phyloP scores from a whole-genome alignment of 1,140 invertebrate species.

The Xylocopa sonorina region DNA sequence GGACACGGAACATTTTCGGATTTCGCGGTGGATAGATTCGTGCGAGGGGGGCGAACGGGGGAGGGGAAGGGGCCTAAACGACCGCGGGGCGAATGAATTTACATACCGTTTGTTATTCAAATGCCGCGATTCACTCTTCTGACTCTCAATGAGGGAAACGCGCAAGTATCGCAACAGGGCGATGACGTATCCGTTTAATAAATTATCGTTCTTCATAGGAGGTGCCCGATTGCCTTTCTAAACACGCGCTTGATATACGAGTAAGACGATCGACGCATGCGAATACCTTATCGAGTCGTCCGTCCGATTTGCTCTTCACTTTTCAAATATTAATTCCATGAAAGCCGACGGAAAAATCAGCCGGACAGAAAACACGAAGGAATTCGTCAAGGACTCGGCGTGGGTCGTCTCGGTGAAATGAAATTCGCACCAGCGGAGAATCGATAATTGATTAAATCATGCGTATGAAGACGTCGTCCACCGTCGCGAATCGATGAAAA shows the following conservation, averaged over 20 bases:
- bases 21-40: slow-evolving; percentile 32
- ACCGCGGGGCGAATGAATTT: slow-evolving; percentile 72
- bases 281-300: slow-evolving; percentile 13
- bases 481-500: too few species aligned
- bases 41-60: too few species aligned
- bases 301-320: background rate
- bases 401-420: too few species aligned
- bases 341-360: background rate
- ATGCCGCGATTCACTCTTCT: slow-evolving; percentile 75
- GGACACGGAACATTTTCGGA: slow-evolving; percentile 40
- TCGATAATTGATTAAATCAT: too few species aligned
- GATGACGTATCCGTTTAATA: slow-evolving; percentile 74
- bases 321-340: background rate
- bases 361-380: too few species aligned
- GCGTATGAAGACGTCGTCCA: too few species aligned
- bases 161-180: slow-evolving; percentile 69
- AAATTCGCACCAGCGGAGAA: too few species aligned
- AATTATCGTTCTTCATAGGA: slow-evolving; percentile 74
- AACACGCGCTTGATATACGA: slow-evolving; percentile 71
- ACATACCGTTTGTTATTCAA: slow-evolving; percentile 81
- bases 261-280: slow-evolving; percentile 53
- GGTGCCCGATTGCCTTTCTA: slow-evolving; percentile 63
- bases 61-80: slow-evolving; percentile 49
- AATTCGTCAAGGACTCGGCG: background rate
- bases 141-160: slow-evolving; percentile 75